A percentile compares a stretch with the other conserved stretches of the same genome.
Evolutionary conservation across 2,888 invertebrate species (phyloP).

Genomic region (Tubulanus polymorphus): DNA sequence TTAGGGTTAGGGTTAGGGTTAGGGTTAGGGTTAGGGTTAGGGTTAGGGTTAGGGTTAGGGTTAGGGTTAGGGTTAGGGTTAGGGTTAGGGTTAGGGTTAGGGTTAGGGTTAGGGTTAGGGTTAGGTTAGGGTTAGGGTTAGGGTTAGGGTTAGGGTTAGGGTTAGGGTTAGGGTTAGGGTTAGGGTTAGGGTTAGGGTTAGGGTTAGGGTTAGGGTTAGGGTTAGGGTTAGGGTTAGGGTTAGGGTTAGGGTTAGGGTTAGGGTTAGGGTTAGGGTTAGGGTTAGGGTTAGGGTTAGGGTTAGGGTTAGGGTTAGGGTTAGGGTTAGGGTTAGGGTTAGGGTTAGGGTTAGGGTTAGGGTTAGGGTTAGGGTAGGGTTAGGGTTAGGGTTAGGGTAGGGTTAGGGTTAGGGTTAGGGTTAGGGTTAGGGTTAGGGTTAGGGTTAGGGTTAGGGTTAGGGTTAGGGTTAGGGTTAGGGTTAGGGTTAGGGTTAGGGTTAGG

Average conservation of each 20-base stretch:
- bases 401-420: conserved; percentile 27
- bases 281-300: conserved; percentile 20
- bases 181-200: conserved; percentile 19
- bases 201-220: conserved; percentile 22
- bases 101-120: conserved; percentile 25
- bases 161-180: conserved; percentile 21
- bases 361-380: too few species aligned
- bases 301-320: conserved; percentile 23
- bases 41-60: conserved; percentile 24
- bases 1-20: conserved; percentile 26
- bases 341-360: conserved; percentile 25
- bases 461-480: conserved; percentile 27
- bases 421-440: conserved; percentile 21
- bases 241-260: conserved; percentile 23
- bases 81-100: conserved; percentile 25
- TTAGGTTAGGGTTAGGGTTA: too few species aligned
- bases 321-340: conserved; percentile 26
- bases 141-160: conserved; percentile 24
- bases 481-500: conserved; percentile 25
- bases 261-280: conserved; percentile 22
- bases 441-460: conserved; percentile 20
- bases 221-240: conserved; percentile 22
- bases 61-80: conserved; percentile 29
- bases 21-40: conserved; percentile 21
- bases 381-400: too few species aligned